These are phyloP conservation scores for Graptemys geographica DNA, from an alignment of 2,797 vertebrate species.

Conservation along the genomic window DNA sequence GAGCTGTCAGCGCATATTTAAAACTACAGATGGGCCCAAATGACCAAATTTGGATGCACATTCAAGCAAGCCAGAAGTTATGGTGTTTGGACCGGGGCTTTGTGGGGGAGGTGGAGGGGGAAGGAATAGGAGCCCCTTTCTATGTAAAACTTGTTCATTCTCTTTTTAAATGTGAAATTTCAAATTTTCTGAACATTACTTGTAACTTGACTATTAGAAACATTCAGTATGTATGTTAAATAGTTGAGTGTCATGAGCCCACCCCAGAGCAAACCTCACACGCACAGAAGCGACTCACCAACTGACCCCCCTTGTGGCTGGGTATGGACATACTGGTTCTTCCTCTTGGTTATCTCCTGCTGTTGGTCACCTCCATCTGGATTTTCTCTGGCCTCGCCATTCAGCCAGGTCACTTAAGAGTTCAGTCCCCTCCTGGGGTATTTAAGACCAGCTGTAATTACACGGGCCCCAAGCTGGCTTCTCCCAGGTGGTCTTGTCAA, in stretches of 20 bases:
- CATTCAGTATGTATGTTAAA: neutral
- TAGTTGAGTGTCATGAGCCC: neutral
- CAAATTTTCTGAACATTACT: neutral
- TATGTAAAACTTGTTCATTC: neutral
- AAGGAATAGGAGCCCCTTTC: neutral
- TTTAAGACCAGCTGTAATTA: neutral
- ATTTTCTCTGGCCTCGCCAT: neutral
- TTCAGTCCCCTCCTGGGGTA: neutral
- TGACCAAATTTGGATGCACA: neutral
- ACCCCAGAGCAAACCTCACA: neutral
- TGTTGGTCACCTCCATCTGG: neutral
- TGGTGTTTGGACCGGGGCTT: neutral
- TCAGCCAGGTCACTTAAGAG: neutral
- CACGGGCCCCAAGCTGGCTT: neutral
- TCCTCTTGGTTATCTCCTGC: neutral
- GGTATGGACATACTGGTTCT: neutral
- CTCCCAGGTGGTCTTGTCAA: neutral
- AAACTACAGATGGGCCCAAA: accelerated
- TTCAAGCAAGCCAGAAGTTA: neutral
- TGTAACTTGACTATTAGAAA: neutral
- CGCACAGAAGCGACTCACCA: neutral
- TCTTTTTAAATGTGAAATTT: neutral
- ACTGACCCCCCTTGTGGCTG: neutral
- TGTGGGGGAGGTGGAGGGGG: accelerated
- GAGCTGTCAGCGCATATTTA: neutral